phyloP scores from a whole-genome alignment of 2,797 vertebrate genomes.

The Periophthalmus magnuspinnatus region DNA sequence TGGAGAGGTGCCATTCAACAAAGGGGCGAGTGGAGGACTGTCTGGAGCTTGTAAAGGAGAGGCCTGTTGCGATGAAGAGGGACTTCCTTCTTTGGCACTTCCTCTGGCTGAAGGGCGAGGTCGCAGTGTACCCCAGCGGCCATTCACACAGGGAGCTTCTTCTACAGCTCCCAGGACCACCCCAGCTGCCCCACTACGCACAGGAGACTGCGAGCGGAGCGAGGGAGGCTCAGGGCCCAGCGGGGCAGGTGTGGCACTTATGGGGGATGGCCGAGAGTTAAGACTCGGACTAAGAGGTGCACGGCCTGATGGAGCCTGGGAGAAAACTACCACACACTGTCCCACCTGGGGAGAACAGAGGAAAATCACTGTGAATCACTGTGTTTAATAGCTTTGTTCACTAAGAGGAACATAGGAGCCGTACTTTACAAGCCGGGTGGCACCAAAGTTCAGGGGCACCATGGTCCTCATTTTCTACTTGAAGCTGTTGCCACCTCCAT shows the following conservation, averaged over 20 bases:
- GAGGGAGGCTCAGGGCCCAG: conserved; percentile 87
- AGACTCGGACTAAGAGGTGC: conserved; percentile 96
- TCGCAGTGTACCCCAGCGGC: conserved; percentile 94
- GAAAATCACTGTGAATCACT: too few relatives aligned
- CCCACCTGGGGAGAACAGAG: conserved; percentile 81
- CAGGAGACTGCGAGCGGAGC: conserved; percentile 90
- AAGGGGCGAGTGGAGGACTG: conserved; percentile 74
- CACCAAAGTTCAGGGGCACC: conserved; percentile 97
- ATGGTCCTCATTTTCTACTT: conserved; percentile 95
- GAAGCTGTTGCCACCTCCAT: conserved; percentile 95
- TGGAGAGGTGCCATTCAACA: conserved; percentile 86
- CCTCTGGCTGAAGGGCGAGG: conserved; percentile 86
- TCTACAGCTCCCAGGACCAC: conserved; percentile 80
- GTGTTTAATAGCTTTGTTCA: not conserved
- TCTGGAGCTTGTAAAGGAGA: conserved; percentile 85
- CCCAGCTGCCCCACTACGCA: conserved; percentile 76
- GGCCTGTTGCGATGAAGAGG: conserved; percentile 84
- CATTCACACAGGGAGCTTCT: conserved; percentile 94
- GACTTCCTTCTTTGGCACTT: conserved; percentile 87
- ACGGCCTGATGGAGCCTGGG: conserved; percentile 93
- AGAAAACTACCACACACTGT: conserved; percentile 97
- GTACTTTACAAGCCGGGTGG: conserved; percentile 94
- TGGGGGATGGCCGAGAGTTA: conserved; percentile 96
- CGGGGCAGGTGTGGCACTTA: conserved; percentile 92
- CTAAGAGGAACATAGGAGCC: conserved; percentile 8